phyloP scores from a whole-genome alignment of 2,797 vertebrate genomes.

The Champsocephalus gunnari region DNA sequence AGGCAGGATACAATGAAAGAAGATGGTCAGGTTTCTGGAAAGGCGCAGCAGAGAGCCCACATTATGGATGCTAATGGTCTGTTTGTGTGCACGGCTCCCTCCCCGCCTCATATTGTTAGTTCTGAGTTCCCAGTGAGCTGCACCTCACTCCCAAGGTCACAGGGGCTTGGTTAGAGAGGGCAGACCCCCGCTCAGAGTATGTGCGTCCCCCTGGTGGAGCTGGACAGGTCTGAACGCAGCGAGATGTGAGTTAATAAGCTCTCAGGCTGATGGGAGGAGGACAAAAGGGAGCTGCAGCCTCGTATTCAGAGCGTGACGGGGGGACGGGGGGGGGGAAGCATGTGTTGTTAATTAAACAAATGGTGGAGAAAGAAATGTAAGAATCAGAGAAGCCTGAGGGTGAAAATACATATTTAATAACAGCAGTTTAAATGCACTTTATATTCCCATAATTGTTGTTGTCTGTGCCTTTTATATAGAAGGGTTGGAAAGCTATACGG shows the following conservation, averaged over 20 bases:
- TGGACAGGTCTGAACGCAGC: conserved; percentile 48
- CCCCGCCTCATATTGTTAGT: conserved; percentile 53
- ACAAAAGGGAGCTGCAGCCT: conserved; percentile 14
- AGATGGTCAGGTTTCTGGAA: conserved; percentile 49
- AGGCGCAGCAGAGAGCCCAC: conserved; percentile 41
- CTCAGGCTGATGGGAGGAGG: conserved; percentile 34
- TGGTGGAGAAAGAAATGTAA: conserved; percentile 1
- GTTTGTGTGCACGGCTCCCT: conserved; percentile 59
- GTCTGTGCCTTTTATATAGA: background rate
- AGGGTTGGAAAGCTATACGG: background rate
- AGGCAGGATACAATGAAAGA: conserved; percentile 59
- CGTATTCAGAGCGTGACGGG: conserved; percentile 31
- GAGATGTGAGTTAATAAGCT: conserved; percentile 56
- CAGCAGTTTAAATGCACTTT: background rate
- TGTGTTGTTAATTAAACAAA: conserved; percentile 3
- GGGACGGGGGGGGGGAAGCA: background rate
- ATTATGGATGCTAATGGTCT: conserved; percentile 72
- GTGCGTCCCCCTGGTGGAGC: conserved; percentile 69
- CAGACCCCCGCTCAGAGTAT: conserved; percentile 36
- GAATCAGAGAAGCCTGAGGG: background rate
- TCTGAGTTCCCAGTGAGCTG: conserved; percentile 32
- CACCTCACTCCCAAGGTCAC: conserved; percentile 70
- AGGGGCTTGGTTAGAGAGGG: conserved; percentile 38
- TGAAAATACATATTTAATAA: background rate
- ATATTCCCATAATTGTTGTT: conserved; percentile 1